Evolutionary conservation across 2,797 vertebrate genomes (phyloP).

Genomic region (Oreonectes daqikongensis): DNA sequence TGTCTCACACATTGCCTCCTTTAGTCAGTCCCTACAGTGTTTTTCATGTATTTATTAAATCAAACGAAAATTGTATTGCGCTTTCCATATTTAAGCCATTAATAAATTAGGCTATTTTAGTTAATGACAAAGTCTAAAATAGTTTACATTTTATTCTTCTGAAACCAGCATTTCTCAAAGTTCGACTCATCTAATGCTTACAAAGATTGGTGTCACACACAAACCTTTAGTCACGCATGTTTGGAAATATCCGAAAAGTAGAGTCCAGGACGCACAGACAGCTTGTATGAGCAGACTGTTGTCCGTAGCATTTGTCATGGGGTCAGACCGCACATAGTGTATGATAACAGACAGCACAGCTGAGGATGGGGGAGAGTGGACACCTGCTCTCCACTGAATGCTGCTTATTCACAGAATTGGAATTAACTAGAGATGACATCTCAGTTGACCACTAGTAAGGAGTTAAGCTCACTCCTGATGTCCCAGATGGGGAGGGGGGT

Average conservation of each 20-base stretch:
- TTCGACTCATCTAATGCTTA: neutral
- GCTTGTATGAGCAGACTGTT: conserved; percentile 30
- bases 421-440: conserved; percentile 54
- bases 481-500: neutral
- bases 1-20: neutral
- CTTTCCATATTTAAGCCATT: no score
- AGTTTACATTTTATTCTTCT: neutral
- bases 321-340: conserved; percentile 14
- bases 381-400: conserved; percentile 21
- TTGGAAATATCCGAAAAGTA: neutral
- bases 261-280: neutral
- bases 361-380: conserved; percentile 54
- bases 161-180: neutral
- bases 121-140: no score
- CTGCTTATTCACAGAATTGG: conserved; percentile 44
- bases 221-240: neutral
- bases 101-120: no score
- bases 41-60: no score
- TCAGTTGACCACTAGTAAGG: conserved; percentile 30
- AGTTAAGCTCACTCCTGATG: conserved; percentile 47
- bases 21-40: no score
- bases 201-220: neutral
- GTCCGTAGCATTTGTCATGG: conserved; percentile 18
- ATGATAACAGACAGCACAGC: conserved; percentile 52
- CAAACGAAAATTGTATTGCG: no score